Evolutionary conservation across 2,797 vertebrate genomes (phyloP), one percentile per base, ranked within the genome.

Genomic region (Enteromius anoplus): DNA sequence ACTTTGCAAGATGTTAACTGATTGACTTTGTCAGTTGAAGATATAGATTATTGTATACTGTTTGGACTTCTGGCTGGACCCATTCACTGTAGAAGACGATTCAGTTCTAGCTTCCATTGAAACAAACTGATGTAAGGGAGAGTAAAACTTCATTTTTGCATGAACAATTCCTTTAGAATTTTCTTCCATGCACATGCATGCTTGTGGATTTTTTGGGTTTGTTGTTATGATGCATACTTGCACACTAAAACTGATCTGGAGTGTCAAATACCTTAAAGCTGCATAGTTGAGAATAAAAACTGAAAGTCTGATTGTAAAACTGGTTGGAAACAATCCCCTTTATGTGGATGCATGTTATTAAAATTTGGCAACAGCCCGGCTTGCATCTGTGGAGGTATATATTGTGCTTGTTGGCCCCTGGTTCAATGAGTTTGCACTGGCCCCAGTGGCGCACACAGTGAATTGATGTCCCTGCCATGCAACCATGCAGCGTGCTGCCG

Each of bases 351-450:
- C 19, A 47, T 12, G 5, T 42, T 60, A 62, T 49, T 1, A 75
- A 66, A 23, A 26, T 5, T 40, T 81, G 32, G n/a, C 45, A 32
- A 29, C 65, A 14, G 29, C 34, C 45, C 14, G 21, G n/a, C 29
- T 23, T 23, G 40, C 45, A 19, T 65, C 55, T 29, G 47, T 71
- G 19, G 78, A 40, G 40, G 75, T 75, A 45, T 40, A 3, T 75
- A 32, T 72, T 64, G 14, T 65, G 51, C 32, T 40, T 23, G 19
- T 47, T 75, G 77, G 77, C 37, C 64, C 32, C 53, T 86, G 62
- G 78, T 78, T 86, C 72, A 58, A 60, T 69, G 40, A 77, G 51
- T 32, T 75, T 80, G 66, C 66, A 45, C 10, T 34, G 72, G 84
- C 53, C 68, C 70, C 75, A 62, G 40, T 15, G 49, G 37, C 15